phyloP scores from a whole-genome alignment of 2,113 vertebrate species.

The Prinia subflava region DNA sequence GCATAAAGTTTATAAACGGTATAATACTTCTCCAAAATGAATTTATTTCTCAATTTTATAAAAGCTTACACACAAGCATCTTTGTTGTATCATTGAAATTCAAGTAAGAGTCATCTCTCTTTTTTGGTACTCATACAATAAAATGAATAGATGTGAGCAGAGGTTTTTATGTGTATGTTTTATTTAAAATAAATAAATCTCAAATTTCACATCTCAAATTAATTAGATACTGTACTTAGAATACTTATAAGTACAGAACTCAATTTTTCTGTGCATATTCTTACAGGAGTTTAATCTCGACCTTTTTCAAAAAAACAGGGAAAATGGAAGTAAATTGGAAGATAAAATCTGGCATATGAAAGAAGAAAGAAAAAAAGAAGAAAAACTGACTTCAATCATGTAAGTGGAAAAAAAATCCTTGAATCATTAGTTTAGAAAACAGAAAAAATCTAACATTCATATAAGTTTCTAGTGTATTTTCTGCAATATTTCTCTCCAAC shows the following conservation, averaged over 20 bases:
- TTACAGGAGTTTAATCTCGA: background rate
- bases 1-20: background rate
- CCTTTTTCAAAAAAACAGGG: background rate
- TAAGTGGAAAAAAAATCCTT: background rate
- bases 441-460: background rate
- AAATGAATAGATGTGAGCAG: background rate
- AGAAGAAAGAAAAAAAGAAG: background rate
- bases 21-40: background rate
- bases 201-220: background rate
- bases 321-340: background rate
- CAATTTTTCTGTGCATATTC: background rate
- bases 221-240: background rate
- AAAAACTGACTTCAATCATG: background rate
- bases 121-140: background rate
- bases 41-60: background rate
- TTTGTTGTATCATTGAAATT: background rate
- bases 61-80: background rate
- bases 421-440: background rate
- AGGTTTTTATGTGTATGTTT: background rate
- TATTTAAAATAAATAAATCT: background rate
- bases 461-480: background rate
- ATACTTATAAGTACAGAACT: background rate
- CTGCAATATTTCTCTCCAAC: background rate
- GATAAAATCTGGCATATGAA: background rate
- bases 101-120: background rate